Evolutionary conservation across 1,140 invertebrate genomes (phyloP).

Genomic region (Trichonephila clavipes): DNA sequence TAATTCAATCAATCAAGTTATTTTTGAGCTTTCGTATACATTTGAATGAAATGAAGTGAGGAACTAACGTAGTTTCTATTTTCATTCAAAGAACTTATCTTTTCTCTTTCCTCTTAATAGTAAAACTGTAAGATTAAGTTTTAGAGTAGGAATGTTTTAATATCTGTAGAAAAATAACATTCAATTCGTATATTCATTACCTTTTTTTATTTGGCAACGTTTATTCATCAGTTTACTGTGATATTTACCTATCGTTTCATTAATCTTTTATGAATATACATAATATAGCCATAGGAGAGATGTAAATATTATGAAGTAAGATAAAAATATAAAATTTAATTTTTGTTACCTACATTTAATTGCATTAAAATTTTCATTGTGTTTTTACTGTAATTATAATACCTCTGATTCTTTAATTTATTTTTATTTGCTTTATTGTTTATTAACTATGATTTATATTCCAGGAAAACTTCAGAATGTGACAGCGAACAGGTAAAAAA

Average conservation of each 20-base stretch:
- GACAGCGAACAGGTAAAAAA: slow-evolving; percentile 21
- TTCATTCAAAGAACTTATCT: slow-evolving; percentile 27
- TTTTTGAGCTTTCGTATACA: too few relatives aligned
- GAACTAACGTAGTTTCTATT: slow-evolving; percentile 16
- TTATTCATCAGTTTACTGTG: slow-evolving; percentile 11
- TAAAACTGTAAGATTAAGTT: neutral
- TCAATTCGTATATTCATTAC: neutral
- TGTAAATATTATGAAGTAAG: slow-evolving; percentile 4
- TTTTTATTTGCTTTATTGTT: too few relatives aligned
- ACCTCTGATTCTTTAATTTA: too few relatives aligned
- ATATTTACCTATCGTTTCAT: neutral
- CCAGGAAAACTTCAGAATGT: slow-evolving; percentile 39
- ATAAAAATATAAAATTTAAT: neutral
- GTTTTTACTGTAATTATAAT: neutral
- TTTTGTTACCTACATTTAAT: neutral
- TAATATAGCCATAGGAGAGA: neutral
- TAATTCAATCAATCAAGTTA: too few relatives aligned
- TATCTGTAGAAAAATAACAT: neutral
- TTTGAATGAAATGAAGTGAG: neutral
- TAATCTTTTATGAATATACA: slow-evolving; percentile 4
- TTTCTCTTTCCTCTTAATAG: slow-evolving; percentile 14
- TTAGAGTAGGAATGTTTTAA: neutral
- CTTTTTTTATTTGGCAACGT: neutral
- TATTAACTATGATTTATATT: slow-evolving; percentile 20
- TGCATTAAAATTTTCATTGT: neutral